Conservation (phyloP, 2,888 invertebrate species). For the Spilarctia lutea region DNA sequence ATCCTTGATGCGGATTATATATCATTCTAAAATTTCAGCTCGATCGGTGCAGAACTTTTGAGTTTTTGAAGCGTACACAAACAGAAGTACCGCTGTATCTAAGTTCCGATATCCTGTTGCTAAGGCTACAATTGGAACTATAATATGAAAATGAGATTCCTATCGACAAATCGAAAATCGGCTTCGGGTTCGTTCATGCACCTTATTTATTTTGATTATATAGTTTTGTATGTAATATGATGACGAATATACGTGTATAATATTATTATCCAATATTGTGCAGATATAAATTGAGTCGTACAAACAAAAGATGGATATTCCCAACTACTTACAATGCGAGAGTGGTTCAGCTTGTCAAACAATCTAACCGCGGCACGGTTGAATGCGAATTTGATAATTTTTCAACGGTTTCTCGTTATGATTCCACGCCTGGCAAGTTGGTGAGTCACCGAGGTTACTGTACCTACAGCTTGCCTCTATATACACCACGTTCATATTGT, state of each 20-base stretch:
- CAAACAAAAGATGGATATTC: constrained; percentile 18
- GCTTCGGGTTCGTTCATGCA: background rate
- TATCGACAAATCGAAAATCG: background rate
- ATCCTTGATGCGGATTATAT: no score
- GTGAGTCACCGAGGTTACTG: constrained; percentile 78
- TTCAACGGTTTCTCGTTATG: constrained; percentile 67
- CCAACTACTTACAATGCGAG: constrained; percentile 17
- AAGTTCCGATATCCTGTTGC: no score
- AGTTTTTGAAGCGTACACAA: no score
- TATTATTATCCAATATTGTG: background rate
- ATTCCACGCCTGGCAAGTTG: constrained; percentile 51
- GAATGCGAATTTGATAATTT: constrained; percentile 60
- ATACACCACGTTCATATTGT: constrained; percentile 56
- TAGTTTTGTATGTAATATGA: background rate
- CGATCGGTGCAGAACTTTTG: no score
- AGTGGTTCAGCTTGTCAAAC: constrained; percentile 25
- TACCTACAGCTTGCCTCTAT: constrained; percentile 61
- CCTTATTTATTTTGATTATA: background rate
- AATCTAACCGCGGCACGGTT: constrained; percentile 25
- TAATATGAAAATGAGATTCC: background rate
- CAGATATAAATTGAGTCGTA: background rate
- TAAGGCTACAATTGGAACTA: no score
- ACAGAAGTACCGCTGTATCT: background rate
- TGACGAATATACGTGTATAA: background rate
- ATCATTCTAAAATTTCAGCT: no score